Evolutionary conservation across 2,888 invertebrate genomes (phyloP).

Genomic region (Lepidochrysops patricia): DNA sequence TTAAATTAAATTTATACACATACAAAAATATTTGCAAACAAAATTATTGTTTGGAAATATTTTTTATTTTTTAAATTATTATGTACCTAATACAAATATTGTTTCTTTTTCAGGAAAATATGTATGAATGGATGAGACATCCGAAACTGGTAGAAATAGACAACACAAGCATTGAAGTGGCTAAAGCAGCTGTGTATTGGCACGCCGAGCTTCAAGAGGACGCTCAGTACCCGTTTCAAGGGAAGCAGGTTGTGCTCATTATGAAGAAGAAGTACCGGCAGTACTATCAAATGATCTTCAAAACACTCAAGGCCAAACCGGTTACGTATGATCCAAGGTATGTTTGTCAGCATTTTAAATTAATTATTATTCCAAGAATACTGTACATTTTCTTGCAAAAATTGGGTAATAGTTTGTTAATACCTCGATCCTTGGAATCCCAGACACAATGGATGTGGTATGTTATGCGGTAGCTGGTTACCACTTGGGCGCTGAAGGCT

Average conservation of each 20-base stretch:
- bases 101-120: constrained; percentile 46
- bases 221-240: constrained; percentile 58
- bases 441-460: too few relatives aligned
- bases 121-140: constrained; percentile 66
- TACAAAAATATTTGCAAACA: too few relatives aligned
- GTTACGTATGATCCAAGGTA: constrained; percentile 66
- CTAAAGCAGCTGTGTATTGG: constrained; percentile 64
- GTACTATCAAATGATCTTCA: constrained; percentile 68
- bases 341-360: constrained; percentile 13
- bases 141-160: constrained; percentile 63
- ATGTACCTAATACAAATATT: too few relatives aligned
- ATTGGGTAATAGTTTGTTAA: too few relatives aligned
- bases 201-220: constrained; percentile 47
- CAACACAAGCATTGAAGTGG: constrained; percentile 58
- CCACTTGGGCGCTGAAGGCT: too few relatives aligned
- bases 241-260: constrained; percentile 62
- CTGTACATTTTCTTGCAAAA: too few relatives aligned
- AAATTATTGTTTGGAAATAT: too few relatives aligned
- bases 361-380: too few relatives aligned
- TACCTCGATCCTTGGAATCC: too few relatives aligned
- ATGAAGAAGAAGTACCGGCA: constrained; percentile 68
- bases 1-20: too few relatives aligned
- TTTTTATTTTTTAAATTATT: too few relatives aligned
- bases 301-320: constrained; percentile 60
- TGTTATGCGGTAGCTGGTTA: too few relatives aligned